Conservation (phyloP, 2,113 vertebrate genomes). For the Phalacrocorax pelagicus region DNA sequence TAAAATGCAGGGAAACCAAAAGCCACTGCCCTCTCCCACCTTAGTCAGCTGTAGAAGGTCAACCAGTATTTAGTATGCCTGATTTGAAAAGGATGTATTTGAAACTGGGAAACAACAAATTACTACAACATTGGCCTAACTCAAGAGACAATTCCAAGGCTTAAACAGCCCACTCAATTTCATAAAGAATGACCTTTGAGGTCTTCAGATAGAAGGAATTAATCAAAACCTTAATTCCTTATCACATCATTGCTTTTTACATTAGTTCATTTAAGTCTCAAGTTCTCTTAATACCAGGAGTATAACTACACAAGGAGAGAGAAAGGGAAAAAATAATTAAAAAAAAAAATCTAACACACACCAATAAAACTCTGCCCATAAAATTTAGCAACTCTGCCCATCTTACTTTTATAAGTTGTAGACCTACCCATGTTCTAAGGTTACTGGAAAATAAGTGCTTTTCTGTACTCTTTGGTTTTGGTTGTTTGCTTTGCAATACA, state of each 20-base stretch:
- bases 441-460: background rate
- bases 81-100: background rate
- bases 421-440: background rate
- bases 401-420: background rate
- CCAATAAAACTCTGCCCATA: background rate
- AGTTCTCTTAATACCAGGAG: background rate
- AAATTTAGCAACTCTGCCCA: background rate
- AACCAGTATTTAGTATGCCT: background rate
- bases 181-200: background rate
- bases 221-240: background rate
- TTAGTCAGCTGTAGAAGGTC: background rate
- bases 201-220: background rate
- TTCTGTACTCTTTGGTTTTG: rapidly evolving
- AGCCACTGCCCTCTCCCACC: background rate
- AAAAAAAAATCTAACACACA: background rate
- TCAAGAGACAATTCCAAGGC: background rate
- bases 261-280: background rate
- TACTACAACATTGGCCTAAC: background rate
- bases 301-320: background rate
- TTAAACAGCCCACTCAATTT: background rate
- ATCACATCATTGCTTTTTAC: background rate
- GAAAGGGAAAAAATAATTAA: background rate
- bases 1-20: background rate
- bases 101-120: background rate
- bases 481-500: background rate